Evolutionary conservation across 2,113 vertebrate species (phyloP), one percentile per base, ranked within the genome.

Genomic region (Alosa alosa): DNA sequence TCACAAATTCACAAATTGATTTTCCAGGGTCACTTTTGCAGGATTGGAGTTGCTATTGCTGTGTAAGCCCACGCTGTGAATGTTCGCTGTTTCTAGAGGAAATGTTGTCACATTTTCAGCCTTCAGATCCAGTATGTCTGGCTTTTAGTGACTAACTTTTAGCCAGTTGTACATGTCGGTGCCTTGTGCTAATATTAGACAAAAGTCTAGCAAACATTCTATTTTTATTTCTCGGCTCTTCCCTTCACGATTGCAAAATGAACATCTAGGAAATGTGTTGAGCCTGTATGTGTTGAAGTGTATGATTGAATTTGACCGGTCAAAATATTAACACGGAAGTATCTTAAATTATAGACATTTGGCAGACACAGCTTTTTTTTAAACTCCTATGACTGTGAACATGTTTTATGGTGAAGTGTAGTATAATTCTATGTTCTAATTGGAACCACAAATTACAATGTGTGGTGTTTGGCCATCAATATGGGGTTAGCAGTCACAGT

Each of bases 1-100:
- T 93, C 92, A 90, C 86, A 90, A 87, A 90, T 87, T 93, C 92
- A 90, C 86, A 91, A 87, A 90, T 87, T 75, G 89, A 88, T 92
- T 90, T 85, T 81, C 87, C 20, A 87, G 84, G 91, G 90, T 93
- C 90, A 91, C 89, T 89, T 89, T 88, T 64, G 78, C 83, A 20
- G 15, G 78, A 1, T 87, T 78, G 25, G 64, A 82, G 31, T 85
- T 78, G 72, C 72, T 17, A 39, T 49, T 78, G 46, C 36, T 64
- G 78, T 36, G 81, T 82, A 83, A n/a, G 1, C 83, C 72, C 25
- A 88, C 91, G 83, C 31, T 92, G 87, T 90, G 81, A 82, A 6
- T 85, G 72, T 10, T 78, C 1, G 72, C 72, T 78, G 72, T 78
- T 41, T 41, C 72, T 18, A 78, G 72, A 36, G 72, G 31, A 39